Conservation (phyloP, 2,113 vertebrate species). For the Anas platyrhynchos region DNA sequence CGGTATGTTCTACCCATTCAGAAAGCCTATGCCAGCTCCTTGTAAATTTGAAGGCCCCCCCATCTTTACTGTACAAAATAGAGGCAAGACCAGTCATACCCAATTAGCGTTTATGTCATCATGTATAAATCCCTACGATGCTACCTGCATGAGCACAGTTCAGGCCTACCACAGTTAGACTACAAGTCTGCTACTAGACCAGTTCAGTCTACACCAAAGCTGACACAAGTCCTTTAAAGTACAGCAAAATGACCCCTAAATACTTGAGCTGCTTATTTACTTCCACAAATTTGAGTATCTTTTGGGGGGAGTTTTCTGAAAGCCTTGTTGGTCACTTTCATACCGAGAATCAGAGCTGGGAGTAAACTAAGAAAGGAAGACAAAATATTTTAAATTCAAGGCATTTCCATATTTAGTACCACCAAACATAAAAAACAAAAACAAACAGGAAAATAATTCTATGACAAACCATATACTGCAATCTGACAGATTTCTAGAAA, state of each 20-base stretch:
- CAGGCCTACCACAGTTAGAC: not conserved
- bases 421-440: not conserved
- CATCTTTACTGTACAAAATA: not conserved
- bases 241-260: not conserved
- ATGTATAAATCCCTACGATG: not conserved
- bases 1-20: not conserved
- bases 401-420: not conserved
- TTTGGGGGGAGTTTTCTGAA: not conserved
- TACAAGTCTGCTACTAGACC: not conserved
- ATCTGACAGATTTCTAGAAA: not conserved
- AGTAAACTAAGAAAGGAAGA: not conserved
- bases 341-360: not conserved
- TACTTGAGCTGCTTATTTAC: not conserved
- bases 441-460: not conserved
- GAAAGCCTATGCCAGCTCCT: not conserved
- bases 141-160: not conserved
- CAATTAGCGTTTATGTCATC: not conserved
- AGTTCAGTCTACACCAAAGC: not conserved
- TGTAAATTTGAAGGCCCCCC: not conserved
- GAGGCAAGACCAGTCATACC: not conserved
- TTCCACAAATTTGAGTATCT: not conserved
- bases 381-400: not conserved
- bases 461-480: not conserved
- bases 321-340: not conserved
- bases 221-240: not conserved